phyloP scores from a whole-genome alignment of 2,113 vertebrate species.

The Dipodomys ordii region DNA sequence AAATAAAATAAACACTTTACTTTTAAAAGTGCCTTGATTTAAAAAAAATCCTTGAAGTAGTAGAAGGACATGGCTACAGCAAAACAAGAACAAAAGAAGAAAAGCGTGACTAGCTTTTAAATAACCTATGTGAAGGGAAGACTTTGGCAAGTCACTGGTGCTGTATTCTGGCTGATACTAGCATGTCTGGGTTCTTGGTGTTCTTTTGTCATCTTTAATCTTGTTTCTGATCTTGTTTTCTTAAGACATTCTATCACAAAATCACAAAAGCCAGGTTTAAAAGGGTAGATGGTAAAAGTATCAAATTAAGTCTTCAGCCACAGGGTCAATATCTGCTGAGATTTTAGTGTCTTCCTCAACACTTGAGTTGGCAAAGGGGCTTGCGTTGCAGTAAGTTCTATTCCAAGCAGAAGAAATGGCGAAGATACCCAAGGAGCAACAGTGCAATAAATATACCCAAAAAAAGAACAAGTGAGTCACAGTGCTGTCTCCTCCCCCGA shows the following conservation, averaged over 20 bases:
- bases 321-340: neutral
- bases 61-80: neutral
- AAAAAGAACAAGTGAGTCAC: neutral
- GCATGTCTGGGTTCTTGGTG: neutral
- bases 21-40: constrained; percentile 14
- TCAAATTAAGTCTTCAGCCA: neutral
- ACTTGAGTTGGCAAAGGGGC: too few relatives aligned
- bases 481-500: neutral
- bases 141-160: neutral
- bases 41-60: neutral
- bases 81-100: neutral
- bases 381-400: neutral
- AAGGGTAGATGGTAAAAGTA: neutral
- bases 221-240: neutral
- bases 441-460: rapidly evolving
- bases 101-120: neutral
- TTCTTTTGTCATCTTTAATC: neutral
- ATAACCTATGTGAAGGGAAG: neutral
- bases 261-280: neutral
- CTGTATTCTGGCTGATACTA: neutral
- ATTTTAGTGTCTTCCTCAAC: neutral
- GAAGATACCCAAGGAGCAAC: neutral
- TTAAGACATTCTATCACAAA: neutral
- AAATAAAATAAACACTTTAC: too few relatives aligned
- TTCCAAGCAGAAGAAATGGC: neutral